A percentile compares a stretch with the other conserved stretches of the same genome.
Conservation (phyloP, 2,888 invertebrate genomes). For the Tryphoninae sp. region DNA sequence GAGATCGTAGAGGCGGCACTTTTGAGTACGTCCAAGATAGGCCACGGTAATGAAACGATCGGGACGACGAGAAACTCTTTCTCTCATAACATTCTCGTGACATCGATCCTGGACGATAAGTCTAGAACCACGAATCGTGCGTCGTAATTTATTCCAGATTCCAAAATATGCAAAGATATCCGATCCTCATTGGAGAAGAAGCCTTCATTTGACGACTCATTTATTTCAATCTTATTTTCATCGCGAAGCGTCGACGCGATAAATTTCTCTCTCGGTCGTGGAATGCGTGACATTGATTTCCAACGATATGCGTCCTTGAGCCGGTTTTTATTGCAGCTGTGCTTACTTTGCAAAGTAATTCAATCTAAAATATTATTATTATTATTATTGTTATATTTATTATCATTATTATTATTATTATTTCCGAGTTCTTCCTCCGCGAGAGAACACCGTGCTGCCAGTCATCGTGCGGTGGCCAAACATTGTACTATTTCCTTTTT, state of each 20-base stretch:
- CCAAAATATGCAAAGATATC: conserved; percentile 17
- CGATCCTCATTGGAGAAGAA: neutral
- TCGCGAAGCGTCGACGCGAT: neutral
- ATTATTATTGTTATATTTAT: neutral
- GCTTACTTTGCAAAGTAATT: neutral
- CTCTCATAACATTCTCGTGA: conserved; percentile 47
- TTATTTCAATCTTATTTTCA: neutral
- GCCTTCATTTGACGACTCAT: conserved; percentile 17
- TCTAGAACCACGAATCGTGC: neutral
- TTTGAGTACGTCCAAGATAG: neutral
- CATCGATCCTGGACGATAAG: conserved; percentile 52
- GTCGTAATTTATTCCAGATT: neutral
- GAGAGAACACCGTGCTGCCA: conserved; percentile 18
- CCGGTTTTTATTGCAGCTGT: neutral
- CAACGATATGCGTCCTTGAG: neutral
- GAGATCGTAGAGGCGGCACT: neutral
- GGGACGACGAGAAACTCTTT: conserved; percentile 50
- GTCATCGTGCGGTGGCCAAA: conserved; percentile 17
- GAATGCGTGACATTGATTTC: conserved; percentile 42
- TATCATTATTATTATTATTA: neutral
- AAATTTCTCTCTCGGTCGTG: conserved; percentile 7
- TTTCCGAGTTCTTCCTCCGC: neutral
- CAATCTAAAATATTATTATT: neutral
- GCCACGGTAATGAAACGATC: conserved; percentile 15
- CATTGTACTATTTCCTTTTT: conserved; percentile 26